phyloP scores from a whole-genome alignment of 2,888 invertebrate genomes.

The Macaria notata region DNA sequence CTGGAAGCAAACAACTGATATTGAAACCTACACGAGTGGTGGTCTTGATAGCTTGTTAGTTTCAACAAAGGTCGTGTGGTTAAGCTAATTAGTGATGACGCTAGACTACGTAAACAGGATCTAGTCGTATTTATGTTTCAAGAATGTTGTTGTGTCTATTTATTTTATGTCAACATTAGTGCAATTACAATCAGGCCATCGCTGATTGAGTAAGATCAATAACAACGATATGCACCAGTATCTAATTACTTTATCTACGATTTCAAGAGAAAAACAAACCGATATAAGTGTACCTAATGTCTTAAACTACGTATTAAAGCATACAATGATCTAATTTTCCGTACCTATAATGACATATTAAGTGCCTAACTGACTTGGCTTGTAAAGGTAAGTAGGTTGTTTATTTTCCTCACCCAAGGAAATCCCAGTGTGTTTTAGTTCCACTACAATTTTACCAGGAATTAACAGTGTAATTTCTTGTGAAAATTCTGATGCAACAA shows the following conservation, averaged over 20 bases:
- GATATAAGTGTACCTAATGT: too few species aligned
- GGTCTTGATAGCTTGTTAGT: constrained; percentile 2
- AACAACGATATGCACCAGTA: background rate
- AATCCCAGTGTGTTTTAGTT: too few species aligned
- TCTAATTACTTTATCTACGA: background rate
- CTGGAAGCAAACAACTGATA: constrained; percentile 67
- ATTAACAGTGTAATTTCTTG: too few species aligned
- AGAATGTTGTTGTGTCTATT: constrained; percentile 13
- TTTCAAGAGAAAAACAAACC: constrained; percentile 1
- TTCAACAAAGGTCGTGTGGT: constrained; percentile 18
- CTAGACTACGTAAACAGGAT: constrained; percentile 24
- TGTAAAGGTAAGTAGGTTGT: too few species aligned
- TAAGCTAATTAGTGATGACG: constrained; percentile 9
- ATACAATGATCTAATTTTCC: too few species aligned
- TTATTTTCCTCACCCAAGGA: too few species aligned
- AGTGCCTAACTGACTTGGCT: too few species aligned
- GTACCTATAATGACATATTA: too few species aligned
- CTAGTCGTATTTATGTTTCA: constrained; percentile 5
- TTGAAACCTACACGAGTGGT: constrained; percentile 5
- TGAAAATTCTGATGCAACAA: too few species aligned
- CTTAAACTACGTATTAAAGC: too few species aligned
- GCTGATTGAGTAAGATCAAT: constrained; percentile 6
- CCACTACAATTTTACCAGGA: too few species aligned
- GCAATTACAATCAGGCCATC: constrained; percentile 1
- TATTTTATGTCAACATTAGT: background rate